A percentile compares a stretch with the other conserved stretches of the same genome.
Evolutionary conservation across 2,888 invertebrate genomes (phyloP).

Genomic region (Drosophila mercatorum): DNA sequence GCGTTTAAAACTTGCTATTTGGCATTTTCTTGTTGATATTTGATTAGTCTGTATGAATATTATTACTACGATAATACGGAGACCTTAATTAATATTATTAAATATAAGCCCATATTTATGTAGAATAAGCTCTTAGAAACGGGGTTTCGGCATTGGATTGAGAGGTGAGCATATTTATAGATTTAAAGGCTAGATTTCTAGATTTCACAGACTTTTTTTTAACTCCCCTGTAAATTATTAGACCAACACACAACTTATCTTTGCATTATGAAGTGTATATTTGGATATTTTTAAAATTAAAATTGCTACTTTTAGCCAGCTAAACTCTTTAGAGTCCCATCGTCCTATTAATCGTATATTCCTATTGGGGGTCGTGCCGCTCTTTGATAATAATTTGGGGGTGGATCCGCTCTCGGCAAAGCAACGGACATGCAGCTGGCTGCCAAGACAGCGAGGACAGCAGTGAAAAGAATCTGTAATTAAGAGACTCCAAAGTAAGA

Average conservation of each 20-base stretch:
- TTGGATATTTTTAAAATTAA: too few species aligned
- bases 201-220: too few species aligned
- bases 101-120: background rate
- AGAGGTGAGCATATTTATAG: too few species aligned
- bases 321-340: too few species aligned
- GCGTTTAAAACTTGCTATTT: constrained; percentile 88
- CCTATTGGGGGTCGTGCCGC: too few species aligned
- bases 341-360: too few species aligned
- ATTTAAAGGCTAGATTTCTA: too few species aligned
- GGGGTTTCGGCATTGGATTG: too few species aligned
- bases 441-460: background rate
- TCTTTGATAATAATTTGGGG: too few species aligned
- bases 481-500: background rate
- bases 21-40: constrained; percentile 85
- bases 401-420: too few species aligned
- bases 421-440: background rate
- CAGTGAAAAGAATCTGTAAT: background rate
- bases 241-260: background rate
- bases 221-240: background rate
- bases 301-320: too few species aligned
- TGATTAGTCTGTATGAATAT: background rate
- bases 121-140: too few species aligned
- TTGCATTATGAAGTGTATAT: background rate
- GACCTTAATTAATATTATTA: background rate
- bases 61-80: background rate